Percentiles rank a stretch among this genome's conserved stretches.
Conservation (phyloP, 2,797 vertebrate species). For the Urophycis tenuis region DNA sequence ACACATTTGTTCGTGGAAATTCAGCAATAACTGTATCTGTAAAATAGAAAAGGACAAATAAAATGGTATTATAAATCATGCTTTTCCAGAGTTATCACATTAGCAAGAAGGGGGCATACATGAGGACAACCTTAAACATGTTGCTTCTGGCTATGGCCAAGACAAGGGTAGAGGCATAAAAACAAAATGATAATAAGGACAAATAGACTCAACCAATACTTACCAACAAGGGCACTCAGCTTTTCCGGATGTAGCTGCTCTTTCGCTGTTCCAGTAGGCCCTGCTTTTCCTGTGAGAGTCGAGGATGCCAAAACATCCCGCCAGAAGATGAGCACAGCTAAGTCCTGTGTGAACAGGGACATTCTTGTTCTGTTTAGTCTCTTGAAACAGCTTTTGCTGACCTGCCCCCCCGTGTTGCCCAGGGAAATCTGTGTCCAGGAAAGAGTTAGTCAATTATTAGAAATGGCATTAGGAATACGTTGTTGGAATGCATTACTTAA, state of each 20-base stretch:
- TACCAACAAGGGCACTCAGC: constrained; percentile 10
- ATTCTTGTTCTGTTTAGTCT: no score
- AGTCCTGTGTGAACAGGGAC: no score
- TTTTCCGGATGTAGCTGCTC: constrained; percentile 10
- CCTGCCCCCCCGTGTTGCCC: no score
- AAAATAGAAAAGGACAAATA: constrained; percentile 12
- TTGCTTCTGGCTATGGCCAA: constrained; percentile 12
- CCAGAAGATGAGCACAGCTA: no score
- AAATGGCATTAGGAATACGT: no score
- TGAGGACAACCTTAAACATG: no score
- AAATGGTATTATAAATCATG: no score
- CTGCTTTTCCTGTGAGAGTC: constrained; percentile 11
- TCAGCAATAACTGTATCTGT: constrained; percentile 13
- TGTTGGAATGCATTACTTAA: no score
- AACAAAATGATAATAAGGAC: constrained; percentile 10
- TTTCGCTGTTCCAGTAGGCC: constrained; percentile 8
- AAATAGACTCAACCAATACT: constrained; percentile 11
- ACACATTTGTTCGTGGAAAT: constrained; percentile 16
- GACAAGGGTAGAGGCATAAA: constrained; percentile 10
- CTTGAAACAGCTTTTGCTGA: no score
- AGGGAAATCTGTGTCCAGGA: constrained; percentile 11
- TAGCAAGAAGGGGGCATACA: no score
- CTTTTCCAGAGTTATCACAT: no score
- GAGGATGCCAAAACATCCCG: no score
- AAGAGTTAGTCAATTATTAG: constrained; percentile 11